Evolutionary conservation across 2,888 invertebrate species (phyloP), one percentile per base, ranked within the genome.

Genomic region (Volucella inflata): DNA sequence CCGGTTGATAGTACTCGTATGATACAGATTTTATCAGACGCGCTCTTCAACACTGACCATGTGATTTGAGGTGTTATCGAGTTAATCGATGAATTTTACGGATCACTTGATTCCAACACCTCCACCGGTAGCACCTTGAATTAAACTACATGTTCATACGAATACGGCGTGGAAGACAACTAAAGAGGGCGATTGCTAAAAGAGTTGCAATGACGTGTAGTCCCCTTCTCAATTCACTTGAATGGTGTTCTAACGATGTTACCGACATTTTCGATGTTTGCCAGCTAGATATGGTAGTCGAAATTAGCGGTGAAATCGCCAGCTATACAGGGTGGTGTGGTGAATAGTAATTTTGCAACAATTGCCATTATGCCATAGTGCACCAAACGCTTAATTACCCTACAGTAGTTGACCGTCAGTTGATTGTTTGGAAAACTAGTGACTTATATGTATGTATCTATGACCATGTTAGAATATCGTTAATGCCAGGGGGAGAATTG

Each of bases 21-120:
- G 8, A 40, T 12, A 48, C 50, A 12, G 68, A 51, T 42, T 67
- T 38, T 64, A 71, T 65, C 80, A 71, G 44, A 68, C 55, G 60
- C 53, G 40, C 59, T 44, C n/a, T 40, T 68, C 48, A 60, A 46
- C 48, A 44, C 46, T 55, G 74, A 78, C 72, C 81, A 67, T 76
- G 81, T 85, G 85, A 77, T 76, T 85, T 71, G 81, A 85, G 76
- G 85, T 81, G 85, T 85, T 85, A 77, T 81, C 81, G 46, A 81
- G 76, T 76, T 81, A 85, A 85, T 85, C 81, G 85, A 81, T 85
- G 77, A 77, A 81, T 85, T 85, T 81, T 50, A 81, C 64, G 62
- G 81, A 81, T 85, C 81, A 85, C 85, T 85, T 71, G 30, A 60
- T 72, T 14, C 51, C 51, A 67, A 55, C 64, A 74, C 62, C 57